These are phyloP conservation scores for Pangasius sanitwongsei DNA, from an alignment of 2,797 vertebrate genomes.

Conservation along the genomic window DNA sequence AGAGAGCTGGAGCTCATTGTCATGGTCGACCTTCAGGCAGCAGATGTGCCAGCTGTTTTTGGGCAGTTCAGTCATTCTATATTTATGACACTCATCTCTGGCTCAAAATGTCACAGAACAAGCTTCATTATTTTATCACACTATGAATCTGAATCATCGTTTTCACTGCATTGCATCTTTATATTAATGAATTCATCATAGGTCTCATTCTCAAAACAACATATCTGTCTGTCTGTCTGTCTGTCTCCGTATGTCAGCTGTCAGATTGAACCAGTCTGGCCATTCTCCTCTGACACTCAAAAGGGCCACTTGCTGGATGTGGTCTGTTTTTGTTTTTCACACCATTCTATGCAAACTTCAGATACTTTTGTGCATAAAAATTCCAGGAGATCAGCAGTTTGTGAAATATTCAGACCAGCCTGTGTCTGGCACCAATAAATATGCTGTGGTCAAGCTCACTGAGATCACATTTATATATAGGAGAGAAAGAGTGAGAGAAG, in stretches of 20 bases:
- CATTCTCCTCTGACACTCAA: neutral
- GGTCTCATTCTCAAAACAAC: neutral
- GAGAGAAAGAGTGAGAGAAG: neutral
- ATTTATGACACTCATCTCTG: slow-evolving; percentile 45
- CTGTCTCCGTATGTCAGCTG: neutral
- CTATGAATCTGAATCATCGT: neutral
- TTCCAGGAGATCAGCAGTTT: neutral
- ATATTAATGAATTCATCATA: neutral
- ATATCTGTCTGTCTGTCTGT: neutral
- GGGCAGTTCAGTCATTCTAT: slow-evolving; percentile 34
- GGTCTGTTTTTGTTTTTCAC: neutral
- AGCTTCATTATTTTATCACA: slow-evolving; percentile 18
- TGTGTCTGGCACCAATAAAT: neutral
- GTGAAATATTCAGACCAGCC: neutral
- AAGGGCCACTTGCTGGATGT: neutral
- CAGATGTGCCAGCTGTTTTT: slow-evolving; percentile 45
- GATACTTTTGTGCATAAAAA: neutral
- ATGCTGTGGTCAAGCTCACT: neutral
- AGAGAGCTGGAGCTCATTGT: slow-evolving; percentile 17
- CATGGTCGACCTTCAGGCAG: slow-evolving; percentile 37
- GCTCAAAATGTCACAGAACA: slow-evolving; percentile 18
- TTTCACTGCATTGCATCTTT: slow-evolving; percentile 3
- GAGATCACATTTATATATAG: neutral
- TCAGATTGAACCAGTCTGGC: neutral
- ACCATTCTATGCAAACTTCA: neutral